These are phyloP conservation scores for Amblyjoppa fuscipennis DNA, from an alignment of 2,888 invertebrate genomes.

Conservation along the genomic window DNA sequence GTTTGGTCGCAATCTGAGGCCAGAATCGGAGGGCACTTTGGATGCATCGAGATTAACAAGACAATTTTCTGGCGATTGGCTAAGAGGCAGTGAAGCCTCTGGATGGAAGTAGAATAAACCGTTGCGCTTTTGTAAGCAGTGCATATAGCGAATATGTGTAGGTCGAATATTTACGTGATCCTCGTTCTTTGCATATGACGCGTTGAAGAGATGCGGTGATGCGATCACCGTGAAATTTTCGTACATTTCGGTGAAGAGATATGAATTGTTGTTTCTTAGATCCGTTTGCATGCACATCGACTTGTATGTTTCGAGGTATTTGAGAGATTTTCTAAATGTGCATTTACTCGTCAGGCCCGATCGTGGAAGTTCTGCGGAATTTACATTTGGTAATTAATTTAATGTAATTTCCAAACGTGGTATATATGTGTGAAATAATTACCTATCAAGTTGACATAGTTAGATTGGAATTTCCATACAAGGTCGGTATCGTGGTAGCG, in stretches of 20 bases:
- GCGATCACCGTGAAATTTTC: constrained; percentile 79
- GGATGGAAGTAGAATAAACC: too few relatives aligned
- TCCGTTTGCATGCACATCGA: constrained; percentile 83
- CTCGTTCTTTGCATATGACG: constrained; percentile 59
- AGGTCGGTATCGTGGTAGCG: constrained; percentile 34
- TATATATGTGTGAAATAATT: not conserved
- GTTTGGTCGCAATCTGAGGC: too few relatives aligned
- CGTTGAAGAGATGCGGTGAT: constrained; percentile 77
- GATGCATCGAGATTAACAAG: too few relatives aligned
- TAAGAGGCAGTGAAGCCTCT: too few relatives aligned
- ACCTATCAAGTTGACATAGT: constrained; percentile 50
- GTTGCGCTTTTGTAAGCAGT: too few relatives aligned
- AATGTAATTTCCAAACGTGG: not conserved
- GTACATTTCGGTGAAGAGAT: constrained; percentile 80
- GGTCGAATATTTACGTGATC: constrained; percentile 62
- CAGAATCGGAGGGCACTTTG: too few relatives aligned
- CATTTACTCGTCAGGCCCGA: constrained; percentile 80
- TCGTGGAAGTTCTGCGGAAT: constrained; percentile 77
- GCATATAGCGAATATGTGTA: not conserved
- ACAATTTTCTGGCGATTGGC: too few relatives aligned
- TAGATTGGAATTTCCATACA: constrained; percentile 50
- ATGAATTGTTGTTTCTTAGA: constrained; percentile 82
- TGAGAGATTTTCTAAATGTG: constrained; percentile 82
- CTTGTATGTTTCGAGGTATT: constrained; percentile 85
- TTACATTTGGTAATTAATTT: not conserved